phyloP scores from a whole-genome alignment of 2,888 invertebrate genomes.

The Nomada hirtipes region DNA sequence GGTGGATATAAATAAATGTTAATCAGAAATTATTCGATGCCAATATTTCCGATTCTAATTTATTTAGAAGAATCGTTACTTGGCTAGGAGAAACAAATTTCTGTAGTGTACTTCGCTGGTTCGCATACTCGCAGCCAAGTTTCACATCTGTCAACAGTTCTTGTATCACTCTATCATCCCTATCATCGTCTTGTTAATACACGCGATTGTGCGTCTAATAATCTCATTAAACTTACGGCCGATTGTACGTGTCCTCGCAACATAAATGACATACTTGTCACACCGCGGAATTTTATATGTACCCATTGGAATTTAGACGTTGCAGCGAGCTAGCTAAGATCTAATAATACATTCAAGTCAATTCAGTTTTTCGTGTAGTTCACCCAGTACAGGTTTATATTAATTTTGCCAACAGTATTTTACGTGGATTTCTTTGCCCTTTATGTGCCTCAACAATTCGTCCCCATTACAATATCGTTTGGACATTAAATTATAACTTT shows the following conservation, averaged over 20 bases:
- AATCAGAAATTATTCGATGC: slow-evolving; percentile 3
- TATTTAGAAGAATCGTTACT: slow-evolving; percentile 36
- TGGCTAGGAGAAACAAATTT: slow-evolving; percentile 58
- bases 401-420: background rate
- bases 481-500: too few relatives aligned
- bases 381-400: background rate
- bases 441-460: background rate
- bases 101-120: slow-evolving; percentile 41
- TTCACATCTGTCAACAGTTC: slow-evolving; percentile 56
- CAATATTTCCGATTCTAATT: slow-evolving; percentile 34
- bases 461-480: too few relatives aligned
- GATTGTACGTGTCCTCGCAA: background rate
- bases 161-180: slow-evolving; percentile 56
- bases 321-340: slow-evolving; percentile 17
- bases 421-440: background rate
- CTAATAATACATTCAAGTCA: slow-evolving; percentile 61
- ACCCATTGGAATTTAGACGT: slow-evolving; percentile 35
- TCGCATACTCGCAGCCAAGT: slow-evolving; percentile 55
- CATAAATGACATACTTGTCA: slow-evolving; percentile 29
- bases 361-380: slow-evolving; percentile 36
- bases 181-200: slow-evolving; percentile 49
- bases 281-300: slow-evolving; percentile 36
- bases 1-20: slow-evolving; percentile 19
- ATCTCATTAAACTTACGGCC: slow-evolving; percentile 55
- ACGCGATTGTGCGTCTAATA: slow-evolving; percentile 49